phyloP scores from a whole-genome alignment of 2,888 invertebrate species.

The Trachelus iudaicus region DNA sequence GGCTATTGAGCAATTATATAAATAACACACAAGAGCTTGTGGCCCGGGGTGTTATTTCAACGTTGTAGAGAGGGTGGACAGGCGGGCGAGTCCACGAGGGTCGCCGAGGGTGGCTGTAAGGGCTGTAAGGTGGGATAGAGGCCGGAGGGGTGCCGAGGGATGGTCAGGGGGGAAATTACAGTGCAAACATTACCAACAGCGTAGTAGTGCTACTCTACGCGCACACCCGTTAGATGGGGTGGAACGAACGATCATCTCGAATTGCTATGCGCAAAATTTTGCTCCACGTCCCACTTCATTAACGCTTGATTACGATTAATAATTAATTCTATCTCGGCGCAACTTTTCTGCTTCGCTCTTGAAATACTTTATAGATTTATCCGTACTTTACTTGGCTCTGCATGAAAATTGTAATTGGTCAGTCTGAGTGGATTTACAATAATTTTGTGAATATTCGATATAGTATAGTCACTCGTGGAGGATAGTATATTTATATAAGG shows the following conservation, averaged over 20 bases:
- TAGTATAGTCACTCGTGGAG: not conserved
- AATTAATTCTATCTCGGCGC: not conserved
- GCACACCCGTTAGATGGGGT: not conserved
- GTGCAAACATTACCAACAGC: slow-evolving; percentile 55
- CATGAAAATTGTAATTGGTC: too few relatives aligned
- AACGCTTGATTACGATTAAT: not conserved
- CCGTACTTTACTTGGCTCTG: not conserved
- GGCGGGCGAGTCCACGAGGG: not conserved
- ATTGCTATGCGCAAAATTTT: not conserved
- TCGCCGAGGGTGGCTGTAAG: slow-evolving; percentile 34
- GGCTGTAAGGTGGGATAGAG: slow-evolving; percentile 23
- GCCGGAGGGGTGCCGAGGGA: slow-evolving; percentile 11
- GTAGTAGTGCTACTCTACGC: not conserved
- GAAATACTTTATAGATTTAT: too few relatives aligned
- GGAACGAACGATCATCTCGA: not conserved
- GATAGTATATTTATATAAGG: not conserved
- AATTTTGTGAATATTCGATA: not conserved
- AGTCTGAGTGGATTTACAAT: too few relatives aligned
- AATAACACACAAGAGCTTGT: slow-evolving; percentile 45
- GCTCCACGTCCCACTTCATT: not conserved
- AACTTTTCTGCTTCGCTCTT: not conserved
- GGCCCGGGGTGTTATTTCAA: slow-evolving; percentile 58
- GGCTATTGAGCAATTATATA: slow-evolving; percentile 65
- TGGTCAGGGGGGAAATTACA: slow-evolving; percentile 54
- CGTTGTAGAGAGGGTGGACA: slow-evolving; percentile 18